A percentile compares a stretch with the other conserved stretches of the same genome.
Conservation (phyloP, 2,888 invertebrate species). For the Anodontia alba region DNA sequence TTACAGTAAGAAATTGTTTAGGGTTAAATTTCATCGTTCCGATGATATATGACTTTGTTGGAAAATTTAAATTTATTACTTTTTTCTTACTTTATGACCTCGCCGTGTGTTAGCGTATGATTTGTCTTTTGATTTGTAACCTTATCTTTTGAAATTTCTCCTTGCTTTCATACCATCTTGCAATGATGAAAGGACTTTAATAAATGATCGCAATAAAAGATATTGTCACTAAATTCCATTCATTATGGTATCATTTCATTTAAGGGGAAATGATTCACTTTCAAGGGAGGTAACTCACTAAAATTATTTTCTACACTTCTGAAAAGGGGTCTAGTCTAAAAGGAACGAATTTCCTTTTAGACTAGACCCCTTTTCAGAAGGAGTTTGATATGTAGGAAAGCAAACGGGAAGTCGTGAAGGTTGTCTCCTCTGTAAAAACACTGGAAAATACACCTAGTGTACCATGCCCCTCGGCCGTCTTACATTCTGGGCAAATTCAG, state of each 20-base stretch:
- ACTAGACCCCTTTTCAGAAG: too few relatives aligned
- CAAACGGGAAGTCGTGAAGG: too few relatives aligned
- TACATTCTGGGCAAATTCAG: too few relatives aligned
- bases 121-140: not conserved
- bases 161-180: not conserved
- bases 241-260: slow-evolving; percentile 12
- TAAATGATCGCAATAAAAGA: slow-evolving; percentile 15
- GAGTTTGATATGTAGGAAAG: too few relatives aligned
- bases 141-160: not conserved
- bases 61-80: slow-evolving; percentile 1
- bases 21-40: not conserved
- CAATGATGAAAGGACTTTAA: not conserved
- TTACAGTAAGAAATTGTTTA: slow-evolving; percentile 13
- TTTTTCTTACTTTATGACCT: slow-evolving; percentile 4
- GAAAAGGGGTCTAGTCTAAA: too few relatives aligned
- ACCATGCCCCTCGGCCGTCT: too few relatives aligned
- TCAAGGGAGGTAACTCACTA: too few relatives aligned
- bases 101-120: not conserved
- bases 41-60: slow-evolving; percentile 8
- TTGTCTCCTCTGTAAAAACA: too few relatives aligned
- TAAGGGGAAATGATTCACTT: too few relatives aligned
- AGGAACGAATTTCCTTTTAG: too few relatives aligned
- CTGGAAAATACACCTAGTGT: too few relatives aligned
- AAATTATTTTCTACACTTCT: too few relatives aligned
- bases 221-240: slow-evolving; percentile 3